A percentile compares a stretch with the other conserved stretches of the same genome.
Conservation (phyloP, 1,140 invertebrate species). For the Drosophila willistoni region DNA sequence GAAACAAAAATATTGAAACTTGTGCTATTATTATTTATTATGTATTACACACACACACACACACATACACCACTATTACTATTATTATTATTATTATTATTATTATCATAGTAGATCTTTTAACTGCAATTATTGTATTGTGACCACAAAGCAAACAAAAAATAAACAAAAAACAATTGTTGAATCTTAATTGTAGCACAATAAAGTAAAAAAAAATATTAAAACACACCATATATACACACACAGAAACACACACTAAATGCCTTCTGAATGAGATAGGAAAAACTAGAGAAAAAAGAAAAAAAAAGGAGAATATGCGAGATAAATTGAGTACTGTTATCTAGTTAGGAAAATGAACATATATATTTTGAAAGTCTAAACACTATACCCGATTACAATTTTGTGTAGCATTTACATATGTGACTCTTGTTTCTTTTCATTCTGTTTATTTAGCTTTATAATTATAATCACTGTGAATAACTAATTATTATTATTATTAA, state of each 20-base stretch:
- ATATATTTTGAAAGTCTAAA: constrained; percentile 6
- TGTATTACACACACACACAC: constrained; percentile 24
- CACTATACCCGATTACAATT: background rate
- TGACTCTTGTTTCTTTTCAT: background rate
- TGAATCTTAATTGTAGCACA: constrained; percentile 53
- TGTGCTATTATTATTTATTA: constrained; percentile 66
- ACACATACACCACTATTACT: constrained; percentile 9
- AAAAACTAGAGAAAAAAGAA: no score
- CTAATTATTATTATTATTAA: constrained; percentile 1
- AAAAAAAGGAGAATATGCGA: background rate
- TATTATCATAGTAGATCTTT: constrained; percentile 36
- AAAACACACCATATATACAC: constrained; percentile 13
- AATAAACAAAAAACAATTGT: constrained; percentile 64
- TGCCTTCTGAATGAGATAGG: constrained; percentile 52
- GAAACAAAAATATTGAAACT: constrained; percentile 12
- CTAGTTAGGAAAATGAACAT: background rate
- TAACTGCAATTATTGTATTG: constrained; percentile 47
- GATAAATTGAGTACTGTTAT: constrained; percentile 4
- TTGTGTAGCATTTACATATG: no score
- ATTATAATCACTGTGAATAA: constrained; percentile 2
- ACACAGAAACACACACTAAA: constrained; percentile 16
- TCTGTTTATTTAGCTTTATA: background rate
- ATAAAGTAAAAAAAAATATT: background rate
- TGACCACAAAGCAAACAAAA: constrained; percentile 47
- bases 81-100: constrained; percentile 46